Conservation (phyloP, 1,140 invertebrate species). For the Octopus sinensis region DNA sequence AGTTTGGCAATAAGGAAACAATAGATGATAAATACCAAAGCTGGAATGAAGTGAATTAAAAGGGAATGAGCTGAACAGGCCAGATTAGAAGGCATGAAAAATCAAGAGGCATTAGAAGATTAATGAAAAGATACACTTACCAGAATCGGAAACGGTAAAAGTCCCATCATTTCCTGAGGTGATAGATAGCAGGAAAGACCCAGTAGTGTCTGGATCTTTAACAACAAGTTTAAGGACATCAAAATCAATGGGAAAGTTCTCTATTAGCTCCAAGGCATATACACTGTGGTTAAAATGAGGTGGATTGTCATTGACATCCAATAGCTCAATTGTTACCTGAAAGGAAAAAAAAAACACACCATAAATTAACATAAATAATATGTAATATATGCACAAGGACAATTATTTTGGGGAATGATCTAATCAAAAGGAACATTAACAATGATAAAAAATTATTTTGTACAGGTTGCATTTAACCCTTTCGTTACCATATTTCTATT, state of each 20-base stretch:
- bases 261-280: slow-evolving; percentile 37
- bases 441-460: not conserved
- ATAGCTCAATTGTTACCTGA: slow-evolving; percentile 57
- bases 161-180: slow-evolving; percentile 28
- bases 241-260: slow-evolving; percentile 27
- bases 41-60: too few species aligned
- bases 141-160: slow-evolving; percentile 31
- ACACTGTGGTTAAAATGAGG: slow-evolving; percentile 43
- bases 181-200: slow-evolving; percentile 29
- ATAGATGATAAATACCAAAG: too few species aligned
- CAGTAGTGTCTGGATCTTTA: slow-evolving; percentile 36
- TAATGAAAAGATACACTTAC: slow-evolving; percentile 26
- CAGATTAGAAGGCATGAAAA: too few species aligned
- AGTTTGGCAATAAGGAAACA: too few species aligned
- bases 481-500: too few species aligned
- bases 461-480: too few species aligned
- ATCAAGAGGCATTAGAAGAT: not conserved
- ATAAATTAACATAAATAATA: not conserved
- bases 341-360: slow-evolving; percentile 51
- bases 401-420: not conserved
- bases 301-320: slow-evolving; percentile 52
- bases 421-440: not conserved
- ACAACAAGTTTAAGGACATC: slow-evolving; percentile 27
- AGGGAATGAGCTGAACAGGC: too few species aligned
- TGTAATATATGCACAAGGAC: not conserved